These are phyloP conservation scores for Luperina nickerlii DNA, from an alignment of 2,888 invertebrate genomes.

Conservation along the genomic window DNA sequence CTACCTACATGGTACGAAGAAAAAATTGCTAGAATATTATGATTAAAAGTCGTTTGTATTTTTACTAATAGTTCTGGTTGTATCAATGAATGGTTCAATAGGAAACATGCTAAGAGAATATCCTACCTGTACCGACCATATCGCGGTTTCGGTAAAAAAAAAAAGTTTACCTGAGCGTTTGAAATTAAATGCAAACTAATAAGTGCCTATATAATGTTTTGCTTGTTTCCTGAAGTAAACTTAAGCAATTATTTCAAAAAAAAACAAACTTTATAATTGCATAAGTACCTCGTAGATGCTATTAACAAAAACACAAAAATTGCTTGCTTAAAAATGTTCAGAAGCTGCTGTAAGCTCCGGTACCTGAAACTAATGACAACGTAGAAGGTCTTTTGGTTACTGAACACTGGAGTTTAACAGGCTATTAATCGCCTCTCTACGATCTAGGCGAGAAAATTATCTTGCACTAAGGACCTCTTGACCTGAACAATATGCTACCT, in stretches of 20 bases:
- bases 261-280: neutral
- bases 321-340: neutral
- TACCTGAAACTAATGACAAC: constrained; percentile 36
- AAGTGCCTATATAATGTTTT: neutral
- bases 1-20: neutral
- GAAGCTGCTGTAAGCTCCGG: constrained; percentile 16
- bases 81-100: neutral
- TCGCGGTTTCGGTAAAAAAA: neutral
- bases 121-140: too few species aligned
- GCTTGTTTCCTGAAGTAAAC: neutral
- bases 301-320: constrained; percentile 5
- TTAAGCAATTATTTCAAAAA: neutral
- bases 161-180: neutral
- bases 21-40: neutral
- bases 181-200: neutral
- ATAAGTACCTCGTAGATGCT: neutral
- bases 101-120: neutral
- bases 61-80: neutral
- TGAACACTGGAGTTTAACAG: constrained; percentile 31
- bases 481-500: constrained; percentile 5
- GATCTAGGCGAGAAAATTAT: constrained; percentile 30
- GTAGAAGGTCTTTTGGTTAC: constrained; percentile 27
- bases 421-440: constrained; percentile 45
- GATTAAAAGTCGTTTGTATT: neutral
- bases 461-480: constrained; percentile 33